A percentile compares a stretch with the other conserved stretches of the same genome.
Conservation (phyloP, 2,888 invertebrate species). For the Tineola bisselliella region DNA sequence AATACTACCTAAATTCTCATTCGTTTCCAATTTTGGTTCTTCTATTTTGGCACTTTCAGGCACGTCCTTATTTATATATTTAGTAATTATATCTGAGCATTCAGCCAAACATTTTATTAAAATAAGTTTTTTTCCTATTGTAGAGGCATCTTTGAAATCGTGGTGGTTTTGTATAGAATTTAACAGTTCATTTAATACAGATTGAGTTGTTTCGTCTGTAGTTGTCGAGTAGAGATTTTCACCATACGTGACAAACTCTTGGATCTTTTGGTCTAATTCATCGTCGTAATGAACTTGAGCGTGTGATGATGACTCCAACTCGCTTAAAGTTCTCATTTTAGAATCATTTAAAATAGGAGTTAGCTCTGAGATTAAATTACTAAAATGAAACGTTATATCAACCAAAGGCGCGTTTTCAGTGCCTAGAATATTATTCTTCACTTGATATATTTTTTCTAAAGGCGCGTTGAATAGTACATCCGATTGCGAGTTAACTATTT, state of each 20-base stretch:
- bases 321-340: conserved; percentile 17
- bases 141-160: conserved; percentile 36
- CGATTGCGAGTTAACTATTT: conserved; percentile 35
- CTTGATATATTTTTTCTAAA: conserved; percentile 26
- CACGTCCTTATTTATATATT: conserved; percentile 21
- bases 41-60: not conserved
- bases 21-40: conserved; percentile 20
- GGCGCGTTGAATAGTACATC: conserved; percentile 34
- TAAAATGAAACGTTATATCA: conserved; percentile 21
- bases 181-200: conserved; percentile 26
- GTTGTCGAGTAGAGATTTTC: conserved; percentile 19
- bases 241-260: conserved; percentile 25
- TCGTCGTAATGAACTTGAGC: conserved; percentile 18
- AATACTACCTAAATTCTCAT: conserved; percentile 25
- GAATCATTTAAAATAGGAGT: conserved; percentile 26
- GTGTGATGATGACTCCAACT: not conserved
- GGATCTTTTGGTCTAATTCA: conserved; percentile 25
- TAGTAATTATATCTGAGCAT: conserved; percentile 35
- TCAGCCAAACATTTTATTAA: conserved; percentile 46
- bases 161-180: conserved; percentile 35
- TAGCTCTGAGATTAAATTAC: conserved; percentile 22
- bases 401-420: conserved; percentile 20
- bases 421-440: conserved; percentile 20
- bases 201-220: conserved; percentile 20
- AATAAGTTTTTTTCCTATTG: conserved; percentile 39